Percentiles rank a stretch among this genome's conserved stretches.
These are phyloP conservation scores for Dendropsophus ebraccatus DNA, from an alignment of 2,113 vertebrate genomes.

Conservation along the genomic window DNA sequence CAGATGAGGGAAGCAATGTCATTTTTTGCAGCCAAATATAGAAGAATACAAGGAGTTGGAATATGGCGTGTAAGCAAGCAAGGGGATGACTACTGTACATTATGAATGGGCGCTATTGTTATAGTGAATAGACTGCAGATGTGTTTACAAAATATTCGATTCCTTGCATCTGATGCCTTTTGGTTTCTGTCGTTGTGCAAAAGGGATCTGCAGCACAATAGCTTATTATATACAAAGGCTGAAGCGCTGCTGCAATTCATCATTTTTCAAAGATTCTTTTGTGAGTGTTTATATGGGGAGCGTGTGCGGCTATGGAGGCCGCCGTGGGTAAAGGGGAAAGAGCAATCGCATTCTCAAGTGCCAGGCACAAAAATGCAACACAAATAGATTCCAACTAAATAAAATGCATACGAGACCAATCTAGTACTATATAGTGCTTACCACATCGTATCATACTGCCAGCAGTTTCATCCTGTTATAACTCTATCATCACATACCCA, in stretches of 20 bases:
- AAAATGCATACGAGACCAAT: not conserved
- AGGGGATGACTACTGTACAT: not conserved
- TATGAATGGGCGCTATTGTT: not conserved
- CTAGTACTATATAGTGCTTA: not conserved
- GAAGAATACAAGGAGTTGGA: not conserved
- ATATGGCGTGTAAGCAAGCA: not conserved
- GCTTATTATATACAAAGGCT: not conserved
- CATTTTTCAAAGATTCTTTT: constrained; percentile 3
- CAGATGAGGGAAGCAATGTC: too few relatives aligned
- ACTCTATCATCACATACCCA: not conserved
- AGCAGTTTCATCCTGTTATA: not conserved
- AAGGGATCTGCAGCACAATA: constrained; percentile 9
- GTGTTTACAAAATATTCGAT: not conserved
- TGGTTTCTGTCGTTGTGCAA: not conserved
- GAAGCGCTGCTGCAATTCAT: not conserved
- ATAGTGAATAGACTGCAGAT: not conserved
- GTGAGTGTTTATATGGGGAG: not conserved
- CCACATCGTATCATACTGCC: not conserved
- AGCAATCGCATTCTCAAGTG: not conserved
- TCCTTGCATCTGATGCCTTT: not conserved
- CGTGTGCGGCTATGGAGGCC: not conserved
- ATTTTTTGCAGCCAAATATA: too few relatives aligned
- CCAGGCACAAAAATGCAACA: not conserved
- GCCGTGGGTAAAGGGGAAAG: not conserved
- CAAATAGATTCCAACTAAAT: not conserved